Percentiles rank a stretch among this genome's conserved stretches.
These are phyloP conservation scores for Acinonyx jubatus DNA, from an alignment of 2,113 vertebrate genomes.

Conservation along the genomic window DNA sequence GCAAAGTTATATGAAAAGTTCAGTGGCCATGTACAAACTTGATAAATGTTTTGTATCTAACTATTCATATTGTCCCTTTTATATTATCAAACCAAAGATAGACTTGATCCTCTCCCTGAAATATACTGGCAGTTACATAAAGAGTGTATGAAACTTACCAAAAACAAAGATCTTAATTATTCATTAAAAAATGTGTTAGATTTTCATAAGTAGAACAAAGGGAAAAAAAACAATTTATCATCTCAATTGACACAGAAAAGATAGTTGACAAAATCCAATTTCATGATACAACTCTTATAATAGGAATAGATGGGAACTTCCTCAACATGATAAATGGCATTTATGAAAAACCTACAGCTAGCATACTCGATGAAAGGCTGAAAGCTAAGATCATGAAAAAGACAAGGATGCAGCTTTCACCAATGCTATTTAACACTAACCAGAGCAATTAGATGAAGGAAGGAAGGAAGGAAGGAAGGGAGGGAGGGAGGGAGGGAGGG, in stretches of 20 bases:
- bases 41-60: slow-evolving; percentile 21
- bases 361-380: background rate
- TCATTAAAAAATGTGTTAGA: background rate
- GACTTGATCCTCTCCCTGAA: background rate
- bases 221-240: background rate
- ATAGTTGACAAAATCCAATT: background rate
- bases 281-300: background rate
- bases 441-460: background rate
- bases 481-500: background rate
- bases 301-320: background rate
- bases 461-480: background rate
- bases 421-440: background rate
- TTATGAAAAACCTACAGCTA: slow-evolving; percentile 16
- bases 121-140: background rate
- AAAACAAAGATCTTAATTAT: background rate
- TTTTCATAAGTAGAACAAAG: background rate
- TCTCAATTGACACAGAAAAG: background rate
- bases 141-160: slow-evolving; percentile 1
- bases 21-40: background rate
- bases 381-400: background rate
- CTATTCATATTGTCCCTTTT: background rate
- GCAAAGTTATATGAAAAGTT: background rate
- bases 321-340: background rate
- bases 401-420: background rate
- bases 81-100: background rate